Evolutionary conservation across 2,113 vertebrate genomes (phyloP), one percentile per base, ranked within the genome.

Genomic region (Smithornis capensis): DNA sequence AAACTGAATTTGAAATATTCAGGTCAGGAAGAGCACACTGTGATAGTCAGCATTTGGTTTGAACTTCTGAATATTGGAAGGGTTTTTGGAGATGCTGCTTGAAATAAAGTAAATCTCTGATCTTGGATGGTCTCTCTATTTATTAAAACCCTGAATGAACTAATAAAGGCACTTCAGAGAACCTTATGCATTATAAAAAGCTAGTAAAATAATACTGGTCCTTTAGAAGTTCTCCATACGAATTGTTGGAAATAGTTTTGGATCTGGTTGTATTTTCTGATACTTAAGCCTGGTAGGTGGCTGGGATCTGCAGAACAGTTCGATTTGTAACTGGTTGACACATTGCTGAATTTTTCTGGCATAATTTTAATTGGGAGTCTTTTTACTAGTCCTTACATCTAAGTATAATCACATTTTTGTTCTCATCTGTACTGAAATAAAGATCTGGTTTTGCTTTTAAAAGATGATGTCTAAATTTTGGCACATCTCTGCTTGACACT

Each of bases 101-200:
- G 65, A 90, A 91, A 84, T 85, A 37, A 91, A 92, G 52, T 25
- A 38, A 45, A 55, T 81, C 84, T 62, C 65, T 94, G 89, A 90
- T 91, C 92, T 70, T 95, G 49, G 28, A 90, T 92, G 52, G 42
- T 80, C 4, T 94, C 64, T 92, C 64, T 89, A 84, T 96, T 92
- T 94, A 94, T 95, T 95, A 90, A 95, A 83, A 85, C 55, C 59
- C 64, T 19, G 78, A 95, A 91, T 71, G 85, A 90, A 87, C 47
- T 82, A 93, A 94, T 94, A 96, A 81, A 92, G 83, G 81, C 77
- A 69, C 94, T 96, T 96, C 88, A 96, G 88, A 97, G 90, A 83
- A 33, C 56, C 73, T 76, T 50, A 81, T n/a, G 49, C 53, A 28
- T 82, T 93, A 37, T 71, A 47, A 95, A 95, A 92, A 90, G 89